phyloP scores from a whole-genome alignment of 2,797 vertebrate genomes.

The Tachyglossus aculeatus region DNA sequence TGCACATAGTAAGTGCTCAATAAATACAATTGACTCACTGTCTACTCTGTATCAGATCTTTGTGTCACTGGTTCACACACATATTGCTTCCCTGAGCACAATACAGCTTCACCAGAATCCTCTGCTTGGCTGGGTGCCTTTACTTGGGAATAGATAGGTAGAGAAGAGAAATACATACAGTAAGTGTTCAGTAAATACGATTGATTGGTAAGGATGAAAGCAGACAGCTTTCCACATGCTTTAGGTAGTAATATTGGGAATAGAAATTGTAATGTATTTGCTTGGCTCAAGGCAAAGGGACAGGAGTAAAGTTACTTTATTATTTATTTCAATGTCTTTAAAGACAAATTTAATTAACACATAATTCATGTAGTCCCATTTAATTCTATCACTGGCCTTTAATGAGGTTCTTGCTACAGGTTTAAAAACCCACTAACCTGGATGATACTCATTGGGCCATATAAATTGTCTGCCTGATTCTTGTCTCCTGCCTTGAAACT shows the following conservation, averaged over 20 bases:
- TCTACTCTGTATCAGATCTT: too few species aligned
- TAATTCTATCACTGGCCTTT: not conserved
- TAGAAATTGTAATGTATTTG: conserved; percentile 25
- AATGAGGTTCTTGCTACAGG: not conserved
- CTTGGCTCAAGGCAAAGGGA: not conserved
- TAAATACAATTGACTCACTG: too few species aligned
- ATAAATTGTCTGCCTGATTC: conserved; percentile 16
- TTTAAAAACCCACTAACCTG: not conserved
- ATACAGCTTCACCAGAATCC: too few species aligned
- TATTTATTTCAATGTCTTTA: conserved; percentile 14
- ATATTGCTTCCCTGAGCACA: too few species aligned
- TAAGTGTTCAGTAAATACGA: too few species aligned
- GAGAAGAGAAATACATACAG: too few species aligned
- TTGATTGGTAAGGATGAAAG: too few species aligned
- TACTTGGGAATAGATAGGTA: too few species aligned
- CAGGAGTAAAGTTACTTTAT: conserved; percentile 9
- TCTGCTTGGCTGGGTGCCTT: too few species aligned
- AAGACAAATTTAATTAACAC: conserved; percentile 24
- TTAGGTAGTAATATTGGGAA: conserved; percentile 4
- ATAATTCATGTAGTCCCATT: conserved; percentile 14
- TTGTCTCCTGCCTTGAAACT: conserved; percentile 7
- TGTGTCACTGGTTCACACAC: too few species aligned
- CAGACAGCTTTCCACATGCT: not conserved
- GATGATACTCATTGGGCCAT: not conserved
- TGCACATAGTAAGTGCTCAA: too few species aligned